Evolutionary conservation across 64 coral and sea anemone species (phyloP).

Genomic region (Pocillopora damicornis): DNA sequence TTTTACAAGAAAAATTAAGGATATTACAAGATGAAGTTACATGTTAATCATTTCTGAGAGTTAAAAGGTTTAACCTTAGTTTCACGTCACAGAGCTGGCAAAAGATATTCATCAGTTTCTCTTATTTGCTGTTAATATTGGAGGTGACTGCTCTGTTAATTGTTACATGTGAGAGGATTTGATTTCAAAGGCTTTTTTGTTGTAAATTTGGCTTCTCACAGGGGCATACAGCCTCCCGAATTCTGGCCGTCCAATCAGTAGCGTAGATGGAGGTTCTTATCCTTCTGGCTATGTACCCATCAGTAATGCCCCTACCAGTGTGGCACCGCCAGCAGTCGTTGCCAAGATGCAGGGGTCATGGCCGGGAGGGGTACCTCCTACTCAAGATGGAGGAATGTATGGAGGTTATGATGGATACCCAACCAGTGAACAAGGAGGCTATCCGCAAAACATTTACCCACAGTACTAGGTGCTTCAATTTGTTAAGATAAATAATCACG

Average conservation of each 20-base stretch:
- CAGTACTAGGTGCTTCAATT: slow-evolving; percentile 61
- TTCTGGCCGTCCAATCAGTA: slow-evolving; percentile 69
- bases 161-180: not conserved
- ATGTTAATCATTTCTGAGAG: no score
- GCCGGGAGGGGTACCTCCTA: slow-evolving; percentile 71
- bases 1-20: no score
- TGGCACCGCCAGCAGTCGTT: slow-evolving; percentile 67
- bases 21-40: no score
- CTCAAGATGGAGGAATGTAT: slow-evolving; percentile 82
- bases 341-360: slow-evolving; percentile 74
- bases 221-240: slow-evolving; percentile 81
- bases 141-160: not conserved
- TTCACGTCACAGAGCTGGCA: no score
- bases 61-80: no score
- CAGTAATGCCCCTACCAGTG: slow-evolving; percentile 62
- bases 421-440: slow-evolving; percentile 56
- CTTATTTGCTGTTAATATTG: no score
- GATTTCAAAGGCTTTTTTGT: no score
- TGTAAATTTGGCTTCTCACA: not conserved
- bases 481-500: slow-evolving; percentile 8
- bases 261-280: slow-evolving; percentile 57
- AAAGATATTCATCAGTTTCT: no score
- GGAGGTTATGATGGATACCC: slow-evolving; percentile 84
- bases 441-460: slow-evolving; percentile 91
- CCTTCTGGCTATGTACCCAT: slow-evolving; percentile 81